A percentile compares a stretch with the other conserved stretches of the same genome.
phyloP scores from a whole-genome alignment of 2,797 vertebrate species.

The Acipenser transmontanus region DNA sequence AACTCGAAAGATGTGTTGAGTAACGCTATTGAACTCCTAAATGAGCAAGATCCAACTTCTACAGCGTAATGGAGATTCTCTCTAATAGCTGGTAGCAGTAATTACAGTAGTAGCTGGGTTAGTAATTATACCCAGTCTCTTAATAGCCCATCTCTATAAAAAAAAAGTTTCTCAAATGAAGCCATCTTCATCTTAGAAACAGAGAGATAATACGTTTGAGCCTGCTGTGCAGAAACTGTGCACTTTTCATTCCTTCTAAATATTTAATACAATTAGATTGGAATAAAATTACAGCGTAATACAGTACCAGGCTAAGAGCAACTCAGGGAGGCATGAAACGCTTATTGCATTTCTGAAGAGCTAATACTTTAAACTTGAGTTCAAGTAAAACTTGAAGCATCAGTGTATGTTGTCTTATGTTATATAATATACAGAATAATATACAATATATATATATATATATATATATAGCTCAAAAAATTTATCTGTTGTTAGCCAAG shows the following conservation, averaged over 20 bases:
- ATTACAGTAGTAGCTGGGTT: constrained; percentile 57
- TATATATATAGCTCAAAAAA: no score
- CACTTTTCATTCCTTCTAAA: not conserved
- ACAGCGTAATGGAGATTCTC: constrained; percentile 58
- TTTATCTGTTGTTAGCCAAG: no score
- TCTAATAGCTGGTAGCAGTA: constrained; percentile 53
- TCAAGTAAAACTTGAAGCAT: not conserved
- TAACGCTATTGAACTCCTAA: constrained; percentile 52
- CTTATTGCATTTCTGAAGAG: not conserved
- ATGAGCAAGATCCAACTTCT: constrained; percentile 52
- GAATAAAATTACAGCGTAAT: not conserved
- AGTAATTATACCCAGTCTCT: constrained; percentile 49
- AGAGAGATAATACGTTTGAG: not conserved
- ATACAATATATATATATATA: no score
- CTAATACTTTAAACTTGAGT: not conserved
- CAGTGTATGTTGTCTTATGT: not conserved
- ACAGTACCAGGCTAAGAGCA: not conserved
- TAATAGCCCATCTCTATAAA: constrained; percentile 53
- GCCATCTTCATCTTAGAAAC: constrained; percentile 43
- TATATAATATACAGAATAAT: no score
- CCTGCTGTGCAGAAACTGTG: not conserved
- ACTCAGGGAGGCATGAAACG: not conserved
- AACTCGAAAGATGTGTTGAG: constrained; percentile 31
- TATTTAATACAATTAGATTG: constrained; percentile 1
- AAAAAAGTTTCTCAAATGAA: constrained; percentile 39